These are phyloP conservation scores for Villa cingulata DNA, from an alignment of 2,888 invertebrate species.

Conservation along the genomic window DNA sequence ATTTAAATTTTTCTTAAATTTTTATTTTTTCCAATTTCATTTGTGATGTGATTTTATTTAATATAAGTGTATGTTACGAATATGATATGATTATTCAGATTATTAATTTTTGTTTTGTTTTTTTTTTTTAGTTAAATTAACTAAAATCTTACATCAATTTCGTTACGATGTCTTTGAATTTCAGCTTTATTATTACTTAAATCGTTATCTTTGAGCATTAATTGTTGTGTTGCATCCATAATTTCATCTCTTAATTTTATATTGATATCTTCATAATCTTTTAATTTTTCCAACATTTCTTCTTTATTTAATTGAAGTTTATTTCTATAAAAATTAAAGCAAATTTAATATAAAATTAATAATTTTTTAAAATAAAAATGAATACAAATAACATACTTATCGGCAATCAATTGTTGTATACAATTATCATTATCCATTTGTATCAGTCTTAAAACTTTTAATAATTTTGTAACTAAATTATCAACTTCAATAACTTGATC, in stretches of 20 bases:
- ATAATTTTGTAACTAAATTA: conserved; percentile 56
- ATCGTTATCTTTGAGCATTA: conserved; percentile 40
- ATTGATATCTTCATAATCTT: conserved; percentile 43
- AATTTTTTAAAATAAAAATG: background rate
- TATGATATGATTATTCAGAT: too few relatives aligned
- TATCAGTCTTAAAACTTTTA: conserved; percentile 58
- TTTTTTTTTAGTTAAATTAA: too few relatives aligned
- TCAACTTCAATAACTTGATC: conserved; percentile 65
- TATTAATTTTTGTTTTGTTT: too few relatives aligned
- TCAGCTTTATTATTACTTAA: conserved; percentile 40
- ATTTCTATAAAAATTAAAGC: conserved; percentile 22
- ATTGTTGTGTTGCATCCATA: conserved; percentile 41
- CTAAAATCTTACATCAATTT: conserved; percentile 42
- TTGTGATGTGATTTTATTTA: too few relatives aligned
- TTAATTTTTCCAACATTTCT: conserved; percentile 38
- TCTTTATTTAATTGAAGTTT: conserved; percentile 35
- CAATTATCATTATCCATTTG: conserved; percentile 55
- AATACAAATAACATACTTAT: conserved; percentile 40
- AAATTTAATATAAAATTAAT: background rate
- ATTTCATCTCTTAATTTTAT: conserved; percentile 41
- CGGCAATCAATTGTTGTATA: conserved; percentile 49
- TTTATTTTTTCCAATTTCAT: too few relatives aligned
- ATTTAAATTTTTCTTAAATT: too few relatives aligned
- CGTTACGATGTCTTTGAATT: conserved; percentile 41
- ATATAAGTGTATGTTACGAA: too few relatives aligned